Conservation (phyloP, 2,113 vertebrate genomes). For the Tachysurus fulvidraco region DNA sequence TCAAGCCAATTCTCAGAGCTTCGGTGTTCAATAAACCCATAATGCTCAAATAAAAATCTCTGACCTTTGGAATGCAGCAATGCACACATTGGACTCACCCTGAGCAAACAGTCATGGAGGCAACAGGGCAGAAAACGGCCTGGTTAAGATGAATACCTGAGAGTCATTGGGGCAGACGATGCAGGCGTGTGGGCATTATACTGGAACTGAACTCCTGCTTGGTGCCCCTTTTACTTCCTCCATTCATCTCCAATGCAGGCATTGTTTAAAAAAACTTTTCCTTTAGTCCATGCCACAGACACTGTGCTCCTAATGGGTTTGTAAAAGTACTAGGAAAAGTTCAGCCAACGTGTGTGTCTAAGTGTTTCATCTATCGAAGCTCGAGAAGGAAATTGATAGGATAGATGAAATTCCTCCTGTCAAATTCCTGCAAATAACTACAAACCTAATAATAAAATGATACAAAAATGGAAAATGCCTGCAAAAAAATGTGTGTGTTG, state of each 20-base stretch:
- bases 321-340: background rate
- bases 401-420: background rate
- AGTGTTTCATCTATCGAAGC: background rate
- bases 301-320: background rate
- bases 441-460: background rate
- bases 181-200: background rate
- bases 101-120: conserved; percentile 48
- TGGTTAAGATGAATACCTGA: conserved; percentile 22
- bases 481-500: background rate
- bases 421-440: background rate
- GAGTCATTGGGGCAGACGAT: background rate
- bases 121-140: conserved; percentile 3
- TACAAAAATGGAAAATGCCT: background rate
- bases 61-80: conserved; percentile 56
- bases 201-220: background rate
- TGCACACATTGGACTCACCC: conserved; percentile 47
- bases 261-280: background rate
- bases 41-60: conserved; percentile 43
- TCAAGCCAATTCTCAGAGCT: conserved; percentile 20
- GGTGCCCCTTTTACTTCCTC: background rate
- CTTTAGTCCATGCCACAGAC: background rate
- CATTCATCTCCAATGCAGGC: background rate
- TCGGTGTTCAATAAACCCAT: conserved; percentile 45
- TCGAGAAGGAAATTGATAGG: background rate
- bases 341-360: background rate